Evolutionary conservation across 2,113 vertebrate genomes (phyloP).

Genomic region (Passer domesticus): DNA sequence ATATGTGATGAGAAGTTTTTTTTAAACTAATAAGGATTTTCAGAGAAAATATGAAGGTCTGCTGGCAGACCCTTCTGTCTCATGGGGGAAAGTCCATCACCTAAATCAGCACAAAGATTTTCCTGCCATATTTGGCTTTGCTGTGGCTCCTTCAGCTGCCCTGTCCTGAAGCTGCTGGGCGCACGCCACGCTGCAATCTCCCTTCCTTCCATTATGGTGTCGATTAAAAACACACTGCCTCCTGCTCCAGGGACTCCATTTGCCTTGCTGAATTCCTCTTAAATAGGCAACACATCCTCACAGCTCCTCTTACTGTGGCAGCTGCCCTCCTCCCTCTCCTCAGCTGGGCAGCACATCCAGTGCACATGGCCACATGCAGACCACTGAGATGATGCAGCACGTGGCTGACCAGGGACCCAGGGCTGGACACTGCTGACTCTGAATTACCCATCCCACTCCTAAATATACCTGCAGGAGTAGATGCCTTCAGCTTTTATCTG

Average conservation of each 20-base stretch:
- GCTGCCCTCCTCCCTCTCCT: not conserved
- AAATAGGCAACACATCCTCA: not conserved
- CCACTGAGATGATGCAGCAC: not conserved
- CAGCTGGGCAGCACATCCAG: not conserved
- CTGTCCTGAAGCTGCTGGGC: not conserved
- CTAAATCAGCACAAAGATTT: conserved; percentile 24
- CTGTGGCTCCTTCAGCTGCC: not conserved
- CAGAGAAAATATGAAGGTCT: conserved; percentile 32
- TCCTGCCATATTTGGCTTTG: conserved; percentile 37
- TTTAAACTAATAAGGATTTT: conserved; percentile 19
- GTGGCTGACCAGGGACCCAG: not conserved
- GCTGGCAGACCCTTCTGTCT: not conserved
- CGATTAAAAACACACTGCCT: not conserved
- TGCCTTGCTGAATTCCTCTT: not conserved
- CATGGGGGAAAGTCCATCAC: not conserved
- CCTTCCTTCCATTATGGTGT: not conserved
- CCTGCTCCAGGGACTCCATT: not conserved
- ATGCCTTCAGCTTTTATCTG: not conserved
- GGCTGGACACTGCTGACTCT: not conserved
- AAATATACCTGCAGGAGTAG: not conserved
- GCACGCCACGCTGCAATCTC: not conserved
- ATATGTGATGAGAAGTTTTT: not conserved
- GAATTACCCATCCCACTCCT: not conserved
- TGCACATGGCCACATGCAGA: not conserved
- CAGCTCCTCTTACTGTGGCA: not conserved